Base-by-base conservation (phyloP, 2,888 invertebrate species). In the Thymelicus sylvestris region DNA sequence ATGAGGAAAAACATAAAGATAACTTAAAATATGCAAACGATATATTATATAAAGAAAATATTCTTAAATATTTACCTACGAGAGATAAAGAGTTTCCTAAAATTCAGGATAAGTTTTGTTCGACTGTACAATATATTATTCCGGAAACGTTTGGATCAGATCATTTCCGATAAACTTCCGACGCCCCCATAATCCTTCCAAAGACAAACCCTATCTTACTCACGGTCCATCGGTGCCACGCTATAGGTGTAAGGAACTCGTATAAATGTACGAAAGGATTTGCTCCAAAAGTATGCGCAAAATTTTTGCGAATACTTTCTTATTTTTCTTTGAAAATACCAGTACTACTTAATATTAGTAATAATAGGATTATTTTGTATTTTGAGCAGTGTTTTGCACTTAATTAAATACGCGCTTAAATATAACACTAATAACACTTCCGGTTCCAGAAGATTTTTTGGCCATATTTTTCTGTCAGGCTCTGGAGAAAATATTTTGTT, bases 171-270 rank as follows among this genome's bases (percentile, higher is more conserved):
- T 38, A 55, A 55, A 50, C 39, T 10, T 38, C 41, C 13, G 55
- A 65, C 38, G 55, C 44, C 44, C n/a, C 41, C 13, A 41, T 41
- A 55, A 66, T 24, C 55, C 52, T 41, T 39, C 59, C 60, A 15
- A 39, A 39, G 60, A 60, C 60, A 39, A 41, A 60, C 55, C 55
- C 55, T 41, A 66, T 66, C 44, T 66, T 52, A 39, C 19, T 66
- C 65, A 39, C 65, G 52, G 65, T 15, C 55, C 65, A 66, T 55
- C 19, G 41, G 41, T 41, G 55, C 19, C 52, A 61, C 31, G 13
- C 24, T 31, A 47, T 64, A n/a, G 31, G 15, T 31, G 31, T 31
- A 31, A 31, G 31, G 3, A 31, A 31, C 31, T 31, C 31, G 31
- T 48, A n/a, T 31, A 38, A 38, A 6, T n/a, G 12, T 10, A 48